Base-by-base conservation (phyloP, 2,797 vertebrate species). In the Orestias chungarensis region DNA sequence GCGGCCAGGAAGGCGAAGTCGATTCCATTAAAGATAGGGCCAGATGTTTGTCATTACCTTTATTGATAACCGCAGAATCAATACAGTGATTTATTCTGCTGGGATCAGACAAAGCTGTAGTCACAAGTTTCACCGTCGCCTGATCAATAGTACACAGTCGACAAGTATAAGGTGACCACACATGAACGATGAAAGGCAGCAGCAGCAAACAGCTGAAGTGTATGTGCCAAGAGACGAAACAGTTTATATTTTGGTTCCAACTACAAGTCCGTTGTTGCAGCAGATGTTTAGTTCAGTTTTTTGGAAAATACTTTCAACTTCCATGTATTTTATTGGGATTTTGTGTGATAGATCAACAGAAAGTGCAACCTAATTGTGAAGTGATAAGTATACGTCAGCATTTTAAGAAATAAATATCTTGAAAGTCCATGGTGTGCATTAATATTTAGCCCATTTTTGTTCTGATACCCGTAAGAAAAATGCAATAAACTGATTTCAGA, bases 11-110 rank as follows among this genome's bases (percentile, higher is more conserved):
- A 91, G 92, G 82, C 91, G 84, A 83, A 91, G 93, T 94, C 93
- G 92, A 94, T 94, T 91, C 92, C 89, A 94, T 94, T 94, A 94
- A 94, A 93, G 91, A 89, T 93, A 92, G 90, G 92, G 90, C 94
- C 93, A 94, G 93, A 94, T 94, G 92, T 95, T 95, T 94, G 93
- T 94, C 94, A 94, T 95, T 94, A 94, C 92, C 92, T 91, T 93
- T 95, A 95, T 95, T 95, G 94, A 95, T 94, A 94, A 93, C 89
- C 88, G 82, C 89, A 81, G 84, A 91, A 89, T 95, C 94, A 93
- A 95, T 95, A 92, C 90, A 86, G 91, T 93, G 94, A 95, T 95
- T 95, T 94, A 94, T 95, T 94, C 92, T 91, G 87, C 87, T 81
- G 93, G 93, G 92, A 94, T 88, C 80, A 86, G 88, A 85, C 91